A percentile compares a stretch with the other conserved stretches of the same genome.
These are phyloP conservation scores for Myripristis jacobus DNA, from an alignment of 2,797 vertebrate species.

Conservation along the genomic window DNA sequence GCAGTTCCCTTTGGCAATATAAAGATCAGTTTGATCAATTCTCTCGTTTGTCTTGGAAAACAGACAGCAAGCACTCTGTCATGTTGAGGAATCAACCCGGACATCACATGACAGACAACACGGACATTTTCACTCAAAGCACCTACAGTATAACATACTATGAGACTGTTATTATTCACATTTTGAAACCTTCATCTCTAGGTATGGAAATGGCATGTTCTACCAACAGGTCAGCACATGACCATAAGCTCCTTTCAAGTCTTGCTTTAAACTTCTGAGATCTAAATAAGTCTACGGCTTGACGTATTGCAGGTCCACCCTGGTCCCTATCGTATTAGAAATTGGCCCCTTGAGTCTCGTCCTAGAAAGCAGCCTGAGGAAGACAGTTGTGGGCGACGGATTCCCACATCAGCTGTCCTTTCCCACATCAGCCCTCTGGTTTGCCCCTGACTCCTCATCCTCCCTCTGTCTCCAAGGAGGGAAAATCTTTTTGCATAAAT, in stretches of 20 bases:
- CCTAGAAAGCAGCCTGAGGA: conserved; percentile 70
- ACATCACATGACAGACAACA: background rate
- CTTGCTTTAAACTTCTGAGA: conserved; percentile 41
- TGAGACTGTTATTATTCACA: conserved; percentile 20
- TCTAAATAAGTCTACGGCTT: conserved; percentile 58
- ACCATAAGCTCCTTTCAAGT: conserved; percentile 12
- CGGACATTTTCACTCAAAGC: conserved; percentile 10
- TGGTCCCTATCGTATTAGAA: conserved; percentile 63
- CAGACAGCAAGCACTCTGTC: background rate
- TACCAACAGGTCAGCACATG: conserved; percentile 20
- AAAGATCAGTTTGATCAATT: background rate
- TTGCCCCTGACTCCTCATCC: conserved; percentile 37
- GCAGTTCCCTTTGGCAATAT: background rate
- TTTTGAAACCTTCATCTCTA: background rate
- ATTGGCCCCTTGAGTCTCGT: conserved; percentile 69
- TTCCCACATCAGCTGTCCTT: conserved; percentile 51
- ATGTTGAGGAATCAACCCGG: conserved; percentile 2
- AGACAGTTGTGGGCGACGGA: conserved; percentile 48
- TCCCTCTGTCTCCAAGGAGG: conserved; percentile 55
- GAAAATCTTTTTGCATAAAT: conserved; percentile 81
- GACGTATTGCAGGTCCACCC: conserved; percentile 59
- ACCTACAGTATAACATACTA: background rate
- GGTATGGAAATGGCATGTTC: conserved; percentile 19
- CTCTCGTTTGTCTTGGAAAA: background rate
- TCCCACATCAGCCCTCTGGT: conserved; percentile 51